These are phyloP conservation scores for Hyalella azteca DNA, from an alignment of 2,888 invertebrate species.

Conservation along the genomic window DNA sequence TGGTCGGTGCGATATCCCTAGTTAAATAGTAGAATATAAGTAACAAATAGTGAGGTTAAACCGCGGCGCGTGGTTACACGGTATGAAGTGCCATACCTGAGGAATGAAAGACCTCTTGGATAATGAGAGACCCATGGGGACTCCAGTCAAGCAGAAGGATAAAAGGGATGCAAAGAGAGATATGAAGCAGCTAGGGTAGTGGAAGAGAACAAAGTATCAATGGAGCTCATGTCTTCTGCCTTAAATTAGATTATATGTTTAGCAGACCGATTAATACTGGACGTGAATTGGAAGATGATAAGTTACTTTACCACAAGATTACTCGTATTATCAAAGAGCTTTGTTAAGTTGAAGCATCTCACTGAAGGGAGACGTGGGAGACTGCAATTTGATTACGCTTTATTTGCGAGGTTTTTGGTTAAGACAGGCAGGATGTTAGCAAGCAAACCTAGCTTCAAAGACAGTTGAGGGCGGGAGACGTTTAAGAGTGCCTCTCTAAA, in stretches of 20 bases:
- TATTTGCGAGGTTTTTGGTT: conserved; percentile 22
- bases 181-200: conserved; percentile 18
- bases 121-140: conserved; percentile 53
- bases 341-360: neutral
- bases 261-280: conserved; percentile 22
- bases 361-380: neutral
- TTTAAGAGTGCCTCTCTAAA: conserved; percentile 33
- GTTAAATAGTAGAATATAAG: neutral
- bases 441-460: conserved; percentile 4
- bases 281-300: conserved; percentile 27
- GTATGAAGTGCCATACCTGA: conserved; percentile 58
- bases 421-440: conserved; percentile 16
- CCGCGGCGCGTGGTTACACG: conserved; percentile 40
- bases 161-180: conserved; percentile 26
- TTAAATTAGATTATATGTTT: conserved; percentile 8
- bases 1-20: neutral
- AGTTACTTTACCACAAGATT: neutral
- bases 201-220: conserved; percentile 6
- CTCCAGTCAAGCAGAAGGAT: conserved; percentile 42
- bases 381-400: neutral
- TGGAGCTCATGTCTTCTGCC: neutral
- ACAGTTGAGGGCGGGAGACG: conserved; percentile 35
- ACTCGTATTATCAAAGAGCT: conserved; percentile 13
- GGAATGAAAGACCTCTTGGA: conserved; percentile 47
- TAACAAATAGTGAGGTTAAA: neutral